phyloP scores from a whole-genome alignment of 2,888 invertebrate species.

The Labia minor region DNA sequence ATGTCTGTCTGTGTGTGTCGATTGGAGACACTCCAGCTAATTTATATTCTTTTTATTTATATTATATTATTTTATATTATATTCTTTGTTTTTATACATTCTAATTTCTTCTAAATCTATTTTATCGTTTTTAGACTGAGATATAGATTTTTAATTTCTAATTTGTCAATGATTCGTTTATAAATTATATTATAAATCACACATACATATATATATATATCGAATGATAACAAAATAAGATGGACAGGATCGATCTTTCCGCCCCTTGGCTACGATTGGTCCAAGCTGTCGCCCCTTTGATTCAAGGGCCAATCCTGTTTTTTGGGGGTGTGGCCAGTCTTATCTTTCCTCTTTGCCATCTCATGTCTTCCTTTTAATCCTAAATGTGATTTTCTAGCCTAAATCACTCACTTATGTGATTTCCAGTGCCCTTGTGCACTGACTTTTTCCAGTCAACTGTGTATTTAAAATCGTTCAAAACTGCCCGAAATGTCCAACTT shows the following conservation, averaged over 20 bases:
- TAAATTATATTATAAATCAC: too few relatives aligned
- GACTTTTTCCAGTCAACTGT: not conserved
- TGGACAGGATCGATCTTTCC: not conserved
- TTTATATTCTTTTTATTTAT: too few relatives aligned
- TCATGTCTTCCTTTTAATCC: not conserved
- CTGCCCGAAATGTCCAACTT: conserved; percentile 23
- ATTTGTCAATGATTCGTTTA: too few relatives aligned
- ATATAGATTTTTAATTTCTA: too few relatives aligned
- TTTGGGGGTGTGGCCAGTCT: not conserved
- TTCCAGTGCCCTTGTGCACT: not conserved
- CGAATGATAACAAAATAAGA: too few relatives aligned
- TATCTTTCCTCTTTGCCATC: not conserved
- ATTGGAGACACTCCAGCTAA: too few relatives aligned
- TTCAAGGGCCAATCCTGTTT: not conserved
- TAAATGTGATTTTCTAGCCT: not conserved
- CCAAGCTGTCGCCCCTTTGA: not conserved
- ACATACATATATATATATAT: too few relatives aligned
- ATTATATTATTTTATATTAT: too few relatives aligned
- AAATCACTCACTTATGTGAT: not conserved
- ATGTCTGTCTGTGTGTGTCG: too few relatives aligned
- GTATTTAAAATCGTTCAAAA: not conserved
- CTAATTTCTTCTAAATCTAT: too few relatives aligned
- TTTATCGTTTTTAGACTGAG: too few relatives aligned
- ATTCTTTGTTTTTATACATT: too few relatives aligned
- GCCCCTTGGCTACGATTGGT: not conserved